phyloP scores from a whole-genome alignment of 2,888 invertebrate species.

The Salticus scenicus region DNA sequence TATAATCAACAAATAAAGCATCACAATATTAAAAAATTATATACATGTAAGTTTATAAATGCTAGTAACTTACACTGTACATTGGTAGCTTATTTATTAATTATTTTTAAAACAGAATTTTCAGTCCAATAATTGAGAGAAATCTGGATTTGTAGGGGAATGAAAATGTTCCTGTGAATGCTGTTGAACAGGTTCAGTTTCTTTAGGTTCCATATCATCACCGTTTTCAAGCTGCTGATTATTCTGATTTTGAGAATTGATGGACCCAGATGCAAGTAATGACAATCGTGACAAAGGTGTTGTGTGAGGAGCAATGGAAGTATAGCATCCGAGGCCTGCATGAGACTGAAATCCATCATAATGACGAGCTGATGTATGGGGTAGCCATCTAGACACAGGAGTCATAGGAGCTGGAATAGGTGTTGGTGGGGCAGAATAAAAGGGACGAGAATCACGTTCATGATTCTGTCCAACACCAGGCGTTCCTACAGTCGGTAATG shows the following conservation, averaged over 20 bases:
- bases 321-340: constrained; percentile 60
- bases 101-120: background rate
- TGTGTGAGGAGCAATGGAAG: constrained; percentile 60
- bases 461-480: constrained; percentile 47
- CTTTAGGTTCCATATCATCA: constrained; percentile 53
- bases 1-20: constrained; percentile 37
- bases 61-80: constrained; percentile 64
- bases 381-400: constrained; percentile 68
- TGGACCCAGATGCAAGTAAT: constrained; percentile 62
- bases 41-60: constrained; percentile 60
- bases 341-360: constrained; percentile 67
- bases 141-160: constrained; percentile 61
- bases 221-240: constrained; percentile 47
- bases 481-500: constrained; percentile 37
- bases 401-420: constrained; percentile 71
- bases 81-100: constrained; percentile 31
- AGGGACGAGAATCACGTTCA: constrained; percentile 68
- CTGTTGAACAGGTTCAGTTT: constrained; percentile 39
- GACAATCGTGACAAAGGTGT: constrained; percentile 68
- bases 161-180: constrained; percentile 59
- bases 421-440: constrained; percentile 71
- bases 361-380: constrained; percentile 55
- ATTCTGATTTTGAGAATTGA: constrained; percentile 51
- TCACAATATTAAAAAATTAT: constrained; percentile 47
- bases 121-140: constrained; percentile 67